Evolutionary conservation across 1,140 invertebrate species (phyloP).

Genomic region (Lepidurus arcticus): DNA sequence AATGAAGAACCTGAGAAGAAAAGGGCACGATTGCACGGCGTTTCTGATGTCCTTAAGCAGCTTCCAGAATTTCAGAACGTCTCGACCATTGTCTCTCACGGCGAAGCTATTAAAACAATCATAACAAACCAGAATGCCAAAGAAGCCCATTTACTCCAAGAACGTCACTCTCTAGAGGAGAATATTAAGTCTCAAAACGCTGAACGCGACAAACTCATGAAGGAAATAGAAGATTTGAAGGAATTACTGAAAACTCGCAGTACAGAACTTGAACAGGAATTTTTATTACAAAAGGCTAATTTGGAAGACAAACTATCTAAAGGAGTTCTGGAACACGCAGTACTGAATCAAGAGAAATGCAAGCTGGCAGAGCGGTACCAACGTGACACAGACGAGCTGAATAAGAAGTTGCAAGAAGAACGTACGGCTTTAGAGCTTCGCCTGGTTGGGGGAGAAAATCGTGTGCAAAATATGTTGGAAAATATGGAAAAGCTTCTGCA

Average conservation of each 20-base stretch:
- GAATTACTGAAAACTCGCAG: background rate
- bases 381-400: background rate
- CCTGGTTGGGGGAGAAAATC: background rate
- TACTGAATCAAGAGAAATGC: background rate
- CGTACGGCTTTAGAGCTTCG: background rate
- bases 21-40: background rate
- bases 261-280: background rate
- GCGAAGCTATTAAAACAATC: background rate
- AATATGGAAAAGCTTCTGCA: background rate
- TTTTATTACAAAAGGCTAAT: background rate
- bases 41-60: background rate
- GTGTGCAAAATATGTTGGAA: background rate
- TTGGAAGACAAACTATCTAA: background rate
- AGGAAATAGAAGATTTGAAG: background rate
- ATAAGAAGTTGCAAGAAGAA: background rate
- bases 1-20: background rate
- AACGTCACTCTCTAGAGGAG: background rate
- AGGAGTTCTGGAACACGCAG: background rate
- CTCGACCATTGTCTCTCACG: background rate
- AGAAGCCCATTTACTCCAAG: background rate
- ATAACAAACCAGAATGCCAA: background rate
- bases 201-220: background rate
- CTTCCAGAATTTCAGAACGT: background rate
- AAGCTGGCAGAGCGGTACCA: background rate
- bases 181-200: background rate